These are phyloP conservation scores for Bagarius yarrelli DNA, from an alignment of 2,113 vertebrate genomes.

Conservation along the genomic window DNA sequence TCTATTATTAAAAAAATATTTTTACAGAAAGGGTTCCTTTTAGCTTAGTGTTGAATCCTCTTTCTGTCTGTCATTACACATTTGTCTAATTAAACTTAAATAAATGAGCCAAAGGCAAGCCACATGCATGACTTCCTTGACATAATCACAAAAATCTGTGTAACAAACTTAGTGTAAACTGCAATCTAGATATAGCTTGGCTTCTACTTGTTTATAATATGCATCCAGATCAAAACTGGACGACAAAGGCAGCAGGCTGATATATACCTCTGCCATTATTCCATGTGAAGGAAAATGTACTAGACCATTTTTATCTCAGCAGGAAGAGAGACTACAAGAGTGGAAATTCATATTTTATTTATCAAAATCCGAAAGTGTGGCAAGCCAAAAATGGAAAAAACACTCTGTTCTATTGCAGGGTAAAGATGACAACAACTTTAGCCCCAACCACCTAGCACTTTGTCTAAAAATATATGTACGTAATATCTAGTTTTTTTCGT, in stretches of 20 bases:
- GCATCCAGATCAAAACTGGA: neutral
- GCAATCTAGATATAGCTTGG: neutral
- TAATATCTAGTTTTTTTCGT: neutral
- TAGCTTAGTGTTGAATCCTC: neutral
- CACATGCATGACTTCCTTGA: neutral
- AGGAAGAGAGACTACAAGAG: constrained; percentile 17
- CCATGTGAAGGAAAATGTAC: constrained; percentile 55
- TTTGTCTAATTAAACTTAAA: constrained; percentile 31
- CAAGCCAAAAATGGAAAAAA: constrained; percentile 38
- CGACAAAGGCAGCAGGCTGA: constrained; percentile 29
- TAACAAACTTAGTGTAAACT: neutral
- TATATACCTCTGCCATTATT: constrained; percentile 57
- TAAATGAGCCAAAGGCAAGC: constrained; percentile 12
- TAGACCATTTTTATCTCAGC: constrained; percentile 34
- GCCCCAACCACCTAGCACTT: neutral
- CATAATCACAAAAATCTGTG: neutral
- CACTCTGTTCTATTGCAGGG: constrained; percentile 18
- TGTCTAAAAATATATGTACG: neutral
- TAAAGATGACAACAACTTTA: constrained; percentile 11
- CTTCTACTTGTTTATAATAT: too few species aligned
- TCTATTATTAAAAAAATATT: neutral
- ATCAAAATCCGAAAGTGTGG: constrained; percentile 51
- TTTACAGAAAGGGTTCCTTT: neutral
- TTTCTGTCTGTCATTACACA: neutral
- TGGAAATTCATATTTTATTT: constrained; percentile 61